phyloP scores from a whole-genome alignment of 2,113 vertebrate genomes.

The Heterocephalus glaber region DNA sequence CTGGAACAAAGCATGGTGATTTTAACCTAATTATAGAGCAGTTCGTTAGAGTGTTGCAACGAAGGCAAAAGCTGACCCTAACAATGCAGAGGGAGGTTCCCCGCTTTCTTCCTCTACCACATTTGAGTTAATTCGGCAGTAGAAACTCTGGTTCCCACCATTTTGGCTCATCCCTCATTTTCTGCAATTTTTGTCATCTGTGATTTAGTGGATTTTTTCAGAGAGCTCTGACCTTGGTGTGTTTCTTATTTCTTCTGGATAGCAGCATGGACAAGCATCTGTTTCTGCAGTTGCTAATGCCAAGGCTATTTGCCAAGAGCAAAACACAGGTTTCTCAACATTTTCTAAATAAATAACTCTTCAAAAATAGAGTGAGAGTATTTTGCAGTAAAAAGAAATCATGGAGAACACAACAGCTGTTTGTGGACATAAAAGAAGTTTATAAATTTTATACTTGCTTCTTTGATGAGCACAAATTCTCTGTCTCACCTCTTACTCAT shows the following conservation, averaged over 20 bases:
- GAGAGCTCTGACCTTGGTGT: conserved; percentile 58
- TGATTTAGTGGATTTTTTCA: conserved; percentile 12
- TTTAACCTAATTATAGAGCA: not conserved
- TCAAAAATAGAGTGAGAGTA: not conserved
- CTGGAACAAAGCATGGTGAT: not conserved
- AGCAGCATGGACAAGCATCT: conserved; percentile 44
- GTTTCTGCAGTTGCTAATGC: conserved; percentile 13
- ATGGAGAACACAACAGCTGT: not conserved
- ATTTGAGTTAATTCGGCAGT: fast-evolving
- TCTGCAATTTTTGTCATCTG: conserved; percentile 56
- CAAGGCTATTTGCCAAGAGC: conserved; percentile 24
- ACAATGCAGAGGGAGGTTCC: not conserved
- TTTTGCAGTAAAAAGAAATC: conserved; percentile 1
- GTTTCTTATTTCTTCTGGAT: conserved; percentile 59
- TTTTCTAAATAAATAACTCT: conserved; percentile 54
- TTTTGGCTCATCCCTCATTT: conserved; percentile 52
- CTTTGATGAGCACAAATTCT: not conserved
- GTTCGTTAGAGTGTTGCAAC: not conserved
- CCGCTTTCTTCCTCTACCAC: no score
- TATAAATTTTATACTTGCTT: not conserved
- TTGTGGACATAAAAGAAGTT: not conserved
- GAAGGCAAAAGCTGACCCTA: not conserved
- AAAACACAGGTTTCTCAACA: conserved; percentile 38
- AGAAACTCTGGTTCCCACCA: not conserved
- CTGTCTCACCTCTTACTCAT: not conserved